A percentile compares a stretch with the other conserved stretches of the same genome.
Conservation (phyloP, 2,797 vertebrate genomes). For the Enteromius mattozi region DNA sequence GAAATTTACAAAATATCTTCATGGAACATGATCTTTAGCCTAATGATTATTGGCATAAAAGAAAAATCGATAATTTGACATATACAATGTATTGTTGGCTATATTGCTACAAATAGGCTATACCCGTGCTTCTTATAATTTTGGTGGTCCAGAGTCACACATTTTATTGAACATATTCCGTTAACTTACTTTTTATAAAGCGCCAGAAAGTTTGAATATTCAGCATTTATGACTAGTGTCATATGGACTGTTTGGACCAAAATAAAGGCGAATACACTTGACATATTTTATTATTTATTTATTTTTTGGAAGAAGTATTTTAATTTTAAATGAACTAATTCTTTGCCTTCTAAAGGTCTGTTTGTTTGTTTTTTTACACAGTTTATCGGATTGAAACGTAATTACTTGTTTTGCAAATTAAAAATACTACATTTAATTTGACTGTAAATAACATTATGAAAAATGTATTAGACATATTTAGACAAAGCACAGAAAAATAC, state of each 20-base stretch:
- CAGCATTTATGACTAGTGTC: neutral
- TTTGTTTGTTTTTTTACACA: neutral
- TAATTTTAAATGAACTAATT: neutral
- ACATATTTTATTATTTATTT: neutral
- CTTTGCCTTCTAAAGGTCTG: neutral
- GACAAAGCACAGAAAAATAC: neutral
- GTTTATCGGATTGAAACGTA: neutral
- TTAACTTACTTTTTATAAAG: neutral
- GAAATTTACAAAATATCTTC: no score
- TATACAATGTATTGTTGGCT: no score
- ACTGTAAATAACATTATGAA: neutral
- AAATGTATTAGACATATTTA: neutral
- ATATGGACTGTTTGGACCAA: neutral
- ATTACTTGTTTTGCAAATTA: neutral
- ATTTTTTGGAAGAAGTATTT: neutral
- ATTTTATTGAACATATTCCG: neutral
- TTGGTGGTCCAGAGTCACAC: no score
- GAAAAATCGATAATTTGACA: no score
- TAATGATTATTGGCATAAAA: no score
- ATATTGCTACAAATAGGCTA: no score
- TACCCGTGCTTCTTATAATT: no score
- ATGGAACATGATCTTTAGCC: no score
- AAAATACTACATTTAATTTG: neutral
- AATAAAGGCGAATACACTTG: neutral
- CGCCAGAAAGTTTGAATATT: neutral